Evolutionary conservation across 2,113 vertebrate species (phyloP), one percentile per base, ranked within the genome.

Genomic region (Daphoenositta chrysoptera): DNA sequence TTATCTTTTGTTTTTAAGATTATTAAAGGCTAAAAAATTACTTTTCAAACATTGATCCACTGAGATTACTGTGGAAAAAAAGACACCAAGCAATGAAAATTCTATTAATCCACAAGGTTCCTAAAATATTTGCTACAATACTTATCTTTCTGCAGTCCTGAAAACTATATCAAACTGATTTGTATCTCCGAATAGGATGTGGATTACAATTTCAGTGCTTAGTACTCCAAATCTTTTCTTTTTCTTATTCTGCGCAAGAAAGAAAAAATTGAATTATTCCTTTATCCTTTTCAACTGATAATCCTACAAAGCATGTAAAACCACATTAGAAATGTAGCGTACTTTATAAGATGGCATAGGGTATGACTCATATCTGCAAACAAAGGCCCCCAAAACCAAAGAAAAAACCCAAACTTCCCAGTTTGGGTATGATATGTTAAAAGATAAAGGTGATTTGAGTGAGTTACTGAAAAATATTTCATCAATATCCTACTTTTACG

Each of bases 101-200:
- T 97, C 72, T 94, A 89, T 94, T 96, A 94, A 94, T 96, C 35
- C 94, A 91, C 80, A 92, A 88, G 94, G 64, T 97, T 97, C 96
- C 84, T 96, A 87, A 97, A 96, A 94, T 97, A 94, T 96, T 98
- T 97, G 76, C 83, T 93, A 28, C 84, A 95, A 95, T 93, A 87
- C 83, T 96, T 97, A 96, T 95, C 91, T 94, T 69, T 84, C 72
- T 90, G 48, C 77, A 89, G 78, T 96, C 95, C 93, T 94, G 90
- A 96, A 89, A 96, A 92, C 81, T 97, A 30, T 94, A 83, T 97
- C 94, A 97, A 95, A 92, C 76, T 93, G 85, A 96, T 97, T 64
- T 80, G 39, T 96, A 93, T 96, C 84, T 97, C 53, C 5, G 30
- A 92, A 96, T 94, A 82, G 88, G 33, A 94, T 85, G 72, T 87